phyloP scores from a whole-genome alignment of 2,888 invertebrate species.

The Agrochola lychnidis region DNA sequence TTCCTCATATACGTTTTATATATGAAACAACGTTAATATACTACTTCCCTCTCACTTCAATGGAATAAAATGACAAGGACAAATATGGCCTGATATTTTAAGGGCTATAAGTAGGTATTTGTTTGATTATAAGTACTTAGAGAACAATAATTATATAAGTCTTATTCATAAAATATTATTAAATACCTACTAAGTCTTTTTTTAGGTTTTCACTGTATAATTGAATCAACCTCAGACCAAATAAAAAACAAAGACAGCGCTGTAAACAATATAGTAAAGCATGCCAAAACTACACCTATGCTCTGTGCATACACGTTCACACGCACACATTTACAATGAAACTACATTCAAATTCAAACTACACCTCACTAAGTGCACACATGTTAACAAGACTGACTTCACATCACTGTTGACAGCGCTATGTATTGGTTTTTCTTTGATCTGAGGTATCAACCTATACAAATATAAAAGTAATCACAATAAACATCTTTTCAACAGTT shows the following conservation, averaged over 20 bases:
- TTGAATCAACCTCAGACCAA: background rate
- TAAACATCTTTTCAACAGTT: slow-evolving; percentile 85
- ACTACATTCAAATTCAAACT: no score
- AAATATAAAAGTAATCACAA: background rate
- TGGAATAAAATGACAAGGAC: background rate
- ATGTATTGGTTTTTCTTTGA: no score
- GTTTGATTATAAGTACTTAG: background rate
- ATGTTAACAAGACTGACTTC: no score
- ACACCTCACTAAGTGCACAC: no score
- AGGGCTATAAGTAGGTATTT: background rate
- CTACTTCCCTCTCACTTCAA: background rate
- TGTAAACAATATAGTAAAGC: no score
- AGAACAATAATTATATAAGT: background rate
- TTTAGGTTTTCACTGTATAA: background rate
- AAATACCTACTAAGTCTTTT: background rate
- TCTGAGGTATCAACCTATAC: background rate
- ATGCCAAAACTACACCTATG: no score
- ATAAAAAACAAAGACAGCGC: no score
- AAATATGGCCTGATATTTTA: background rate
- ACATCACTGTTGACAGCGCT: no score
- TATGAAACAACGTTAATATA: background rate
- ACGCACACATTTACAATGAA: no score
- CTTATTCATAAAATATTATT: background rate
- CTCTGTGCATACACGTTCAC: no score
- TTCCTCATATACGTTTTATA: background rate